These are phyloP conservation scores for Gibbula magus DNA, from an alignment of 2,888 invertebrate species.

Conservation along the genomic window DNA sequence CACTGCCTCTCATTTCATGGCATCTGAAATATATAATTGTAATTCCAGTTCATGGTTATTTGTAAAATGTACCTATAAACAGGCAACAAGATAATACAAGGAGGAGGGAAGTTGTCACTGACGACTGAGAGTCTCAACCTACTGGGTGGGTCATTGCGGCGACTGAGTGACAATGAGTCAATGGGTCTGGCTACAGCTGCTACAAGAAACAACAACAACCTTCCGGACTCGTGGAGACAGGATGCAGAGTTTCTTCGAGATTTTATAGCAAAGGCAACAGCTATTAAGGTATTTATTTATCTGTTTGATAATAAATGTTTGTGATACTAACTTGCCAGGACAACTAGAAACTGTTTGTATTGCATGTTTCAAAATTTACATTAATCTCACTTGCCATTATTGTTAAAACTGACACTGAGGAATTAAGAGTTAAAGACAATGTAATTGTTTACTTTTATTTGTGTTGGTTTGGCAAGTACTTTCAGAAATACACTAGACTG, in stretches of 20 bases:
- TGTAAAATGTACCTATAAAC: conserved; percentile 29
- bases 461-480: no score
- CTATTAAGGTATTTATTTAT: conserved; percentile 59
- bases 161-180: conserved; percentile 43
- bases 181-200: neutral
- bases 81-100: conserved; percentile 65
- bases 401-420: no score
- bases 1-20: no score
- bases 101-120: conserved; percentile 62
- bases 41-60: neutral
- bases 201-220: conserved; percentile 23
- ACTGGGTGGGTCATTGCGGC: conserved; percentile 52
- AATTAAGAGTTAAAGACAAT: no score
- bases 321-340: no score
- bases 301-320: no score
- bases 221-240: conserved; percentile 42
- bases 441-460: no score
- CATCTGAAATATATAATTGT: no score
- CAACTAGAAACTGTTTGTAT: no score
- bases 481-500: no score
- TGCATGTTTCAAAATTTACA: no score
- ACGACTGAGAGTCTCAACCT: conserved; percentile 63
- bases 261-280: conserved; percentile 60
- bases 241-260: conserved; percentile 60
- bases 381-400: no score